These are phyloP conservation scores for Drosophila yakuba DNA, from an alignment of 1,140 invertebrate genomes.

Conservation along the genomic window DNA sequence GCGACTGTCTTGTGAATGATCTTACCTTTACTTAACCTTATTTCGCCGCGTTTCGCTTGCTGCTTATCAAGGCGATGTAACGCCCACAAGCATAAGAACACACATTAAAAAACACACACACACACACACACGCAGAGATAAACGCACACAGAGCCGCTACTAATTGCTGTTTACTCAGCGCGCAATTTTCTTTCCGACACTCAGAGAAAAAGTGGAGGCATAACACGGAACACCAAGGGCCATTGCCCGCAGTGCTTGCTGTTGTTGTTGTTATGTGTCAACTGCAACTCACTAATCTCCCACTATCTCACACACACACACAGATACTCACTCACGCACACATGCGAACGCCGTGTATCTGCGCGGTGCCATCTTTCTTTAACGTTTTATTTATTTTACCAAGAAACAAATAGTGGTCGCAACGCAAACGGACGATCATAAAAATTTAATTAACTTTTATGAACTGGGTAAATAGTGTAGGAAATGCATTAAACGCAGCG, in stretches of 20 bases:
- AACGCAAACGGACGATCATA: slow-evolving; percentile 54
- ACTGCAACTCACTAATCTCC: slow-evolving; percentile 70
- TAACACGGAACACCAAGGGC: slow-evolving; percentile 29
- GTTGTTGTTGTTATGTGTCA: slow-evolving; percentile 15
- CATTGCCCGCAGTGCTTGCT: slow-evolving; percentile 21
- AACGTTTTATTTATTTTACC: slow-evolving; percentile 68
- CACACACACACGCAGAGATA: slow-evolving; percentile 41
- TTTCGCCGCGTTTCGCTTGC: slow-evolving; percentile 35
- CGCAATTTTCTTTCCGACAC: slow-evolving; percentile 77
- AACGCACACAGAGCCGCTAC: slow-evolving; percentile 47
- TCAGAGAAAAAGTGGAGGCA: slow-evolving; percentile 13
- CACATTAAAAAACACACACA: slow-evolving; percentile 5
- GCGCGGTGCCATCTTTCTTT: slow-evolving; percentile 26
- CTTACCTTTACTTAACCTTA: slow-evolving; percentile 61
- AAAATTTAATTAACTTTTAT: slow-evolving; percentile 84
- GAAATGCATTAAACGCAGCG: slow-evolving; percentile 56
- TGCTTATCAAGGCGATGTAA: slow-evolving; percentile 64
- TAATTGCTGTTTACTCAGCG: slow-evolving; percentile 75
- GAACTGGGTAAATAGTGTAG: slow-evolving; percentile 70
- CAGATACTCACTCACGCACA: slow-evolving; percentile 5
- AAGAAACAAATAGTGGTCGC: slow-evolving; percentile 67
- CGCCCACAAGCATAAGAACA: slow-evolving; percentile 30
- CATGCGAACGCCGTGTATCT: slow-evolving; percentile 27
- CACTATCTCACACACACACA: slow-evolving; percentile 30
- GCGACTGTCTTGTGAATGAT: slow-evolving; percentile 13